Conservation (phyloP, 2,888 invertebrate genomes). For the Oxystoma pomonae region DNA sequence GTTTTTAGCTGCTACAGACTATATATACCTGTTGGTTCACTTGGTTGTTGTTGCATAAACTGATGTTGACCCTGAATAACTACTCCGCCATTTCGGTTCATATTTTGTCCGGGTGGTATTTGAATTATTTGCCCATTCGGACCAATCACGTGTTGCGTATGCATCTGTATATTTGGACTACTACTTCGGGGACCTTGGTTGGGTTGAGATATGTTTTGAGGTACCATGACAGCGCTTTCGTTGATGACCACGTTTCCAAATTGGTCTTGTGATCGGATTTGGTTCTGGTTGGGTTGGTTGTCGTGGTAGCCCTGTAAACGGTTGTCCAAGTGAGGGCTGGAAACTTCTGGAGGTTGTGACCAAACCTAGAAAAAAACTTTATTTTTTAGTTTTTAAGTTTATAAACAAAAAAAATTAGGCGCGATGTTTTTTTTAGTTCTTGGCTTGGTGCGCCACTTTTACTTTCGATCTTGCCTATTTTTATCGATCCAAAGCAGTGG, state of each 20-base stretch:
- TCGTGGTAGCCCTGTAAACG: conserved; percentile 15
- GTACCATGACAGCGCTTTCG: neutral
- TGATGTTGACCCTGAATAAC: conserved; percentile 37
- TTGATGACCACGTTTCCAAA: neutral
- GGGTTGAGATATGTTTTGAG: neutral
- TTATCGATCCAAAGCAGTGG: no score
- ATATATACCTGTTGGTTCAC: conserved; percentile 16
- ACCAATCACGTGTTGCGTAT: conserved; percentile 49
- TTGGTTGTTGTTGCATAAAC: conserved; percentile 36
- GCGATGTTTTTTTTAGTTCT: no score
- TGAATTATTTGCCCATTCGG: conserved; percentile 60
- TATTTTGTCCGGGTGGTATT: conserved; percentile 44
- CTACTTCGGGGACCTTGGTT: neutral
- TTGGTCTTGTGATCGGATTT: conserved; percentile 6
- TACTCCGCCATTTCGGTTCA: conserved; percentile 28
- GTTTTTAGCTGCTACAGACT: no score
- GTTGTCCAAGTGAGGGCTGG: neutral
- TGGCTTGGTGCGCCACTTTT: no score
- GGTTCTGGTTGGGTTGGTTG: conserved; percentile 12
- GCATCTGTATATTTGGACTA: conserved; percentile 31
- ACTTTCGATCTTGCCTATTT: no score
- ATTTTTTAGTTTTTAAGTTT: no score
- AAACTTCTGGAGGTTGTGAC: conserved; percentile 26
- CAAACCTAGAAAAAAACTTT: conserved; percentile 38
- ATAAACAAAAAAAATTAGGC: no score